Conservation (phyloP, 2,113 vertebrate genomes). For the Ammodramus savannarum region DNA sequence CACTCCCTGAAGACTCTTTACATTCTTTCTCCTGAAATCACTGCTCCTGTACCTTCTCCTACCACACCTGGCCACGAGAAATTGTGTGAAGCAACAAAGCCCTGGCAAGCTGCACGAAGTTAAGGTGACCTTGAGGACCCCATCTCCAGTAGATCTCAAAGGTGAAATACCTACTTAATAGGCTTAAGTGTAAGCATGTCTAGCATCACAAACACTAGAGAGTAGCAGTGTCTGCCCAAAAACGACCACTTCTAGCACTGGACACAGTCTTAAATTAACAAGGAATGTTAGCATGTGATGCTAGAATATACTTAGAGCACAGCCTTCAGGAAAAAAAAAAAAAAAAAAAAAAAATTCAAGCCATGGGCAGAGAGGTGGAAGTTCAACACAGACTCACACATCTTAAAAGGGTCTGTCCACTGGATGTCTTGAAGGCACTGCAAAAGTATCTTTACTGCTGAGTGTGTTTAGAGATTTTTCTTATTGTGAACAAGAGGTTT, state of each 20-base stretch:
- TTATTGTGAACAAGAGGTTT: neutral
- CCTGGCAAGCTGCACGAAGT: neutral
- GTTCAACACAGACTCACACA: neutral
- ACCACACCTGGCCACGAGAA: neutral
- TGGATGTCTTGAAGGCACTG: neutral
- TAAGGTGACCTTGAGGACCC: neutral
- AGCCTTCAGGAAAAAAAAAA: neutral
- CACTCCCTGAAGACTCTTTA: neutral
- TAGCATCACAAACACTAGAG: neutral
- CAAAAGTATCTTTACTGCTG: neutral
- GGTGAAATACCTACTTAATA: neutral
- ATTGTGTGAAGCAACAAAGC: rapidly evolving
- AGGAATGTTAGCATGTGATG: neutral
- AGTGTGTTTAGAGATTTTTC: neutral
- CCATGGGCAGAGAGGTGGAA: neutral
- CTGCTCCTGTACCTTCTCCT: neutral
- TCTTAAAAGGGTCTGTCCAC: neutral
- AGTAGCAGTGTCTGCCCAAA: neutral
- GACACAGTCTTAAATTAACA: neutral
- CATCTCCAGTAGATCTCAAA: neutral
- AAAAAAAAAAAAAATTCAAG: neutral
- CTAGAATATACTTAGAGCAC: neutral
- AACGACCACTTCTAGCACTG: neutral
- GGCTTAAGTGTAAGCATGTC: neutral
- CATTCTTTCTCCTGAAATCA: neutral